These are phyloP conservation scores for Heliconius cydno DNA, from an alignment of 2,888 invertebrate species.

Conservation along the genomic window DNA sequence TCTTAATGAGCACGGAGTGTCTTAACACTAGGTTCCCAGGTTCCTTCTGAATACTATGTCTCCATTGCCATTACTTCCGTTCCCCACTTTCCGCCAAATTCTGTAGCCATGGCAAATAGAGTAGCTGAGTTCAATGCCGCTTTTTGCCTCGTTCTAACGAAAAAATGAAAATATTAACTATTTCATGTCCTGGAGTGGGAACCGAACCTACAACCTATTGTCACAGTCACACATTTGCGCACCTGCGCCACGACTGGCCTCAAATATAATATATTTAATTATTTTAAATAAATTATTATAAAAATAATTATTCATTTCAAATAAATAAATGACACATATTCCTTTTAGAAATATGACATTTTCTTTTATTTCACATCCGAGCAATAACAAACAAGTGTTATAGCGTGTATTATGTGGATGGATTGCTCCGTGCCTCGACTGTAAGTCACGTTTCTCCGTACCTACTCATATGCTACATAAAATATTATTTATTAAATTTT, in stretches of 20 bases:
- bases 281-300: too few relatives aligned
- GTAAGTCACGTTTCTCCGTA: neutral
- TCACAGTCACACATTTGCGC: too few relatives aligned
- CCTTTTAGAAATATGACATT: neutral
- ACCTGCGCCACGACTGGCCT: too few relatives aligned
- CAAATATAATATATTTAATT: too few relatives aligned
- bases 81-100: too few relatives aligned
- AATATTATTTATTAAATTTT: neutral
- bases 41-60: too few relatives aligned
- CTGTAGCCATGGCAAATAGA: too few relatives aligned
- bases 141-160: neutral
- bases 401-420: neutral
- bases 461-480: neutral
- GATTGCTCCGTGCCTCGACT: neutral
- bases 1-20: neutral
- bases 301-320: neutral
- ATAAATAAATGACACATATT: neutral
- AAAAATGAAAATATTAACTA: neutral
- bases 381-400: neutral
- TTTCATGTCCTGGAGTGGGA: neutral
- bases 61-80: too few relatives aligned
- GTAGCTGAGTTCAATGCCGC: neutral
- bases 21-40: neutral
- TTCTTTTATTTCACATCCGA: neutral
- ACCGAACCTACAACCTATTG: neutral